Conservation (phyloP, 2,888 invertebrate genomes). For the Caradrina clavipalpis region DNA sequence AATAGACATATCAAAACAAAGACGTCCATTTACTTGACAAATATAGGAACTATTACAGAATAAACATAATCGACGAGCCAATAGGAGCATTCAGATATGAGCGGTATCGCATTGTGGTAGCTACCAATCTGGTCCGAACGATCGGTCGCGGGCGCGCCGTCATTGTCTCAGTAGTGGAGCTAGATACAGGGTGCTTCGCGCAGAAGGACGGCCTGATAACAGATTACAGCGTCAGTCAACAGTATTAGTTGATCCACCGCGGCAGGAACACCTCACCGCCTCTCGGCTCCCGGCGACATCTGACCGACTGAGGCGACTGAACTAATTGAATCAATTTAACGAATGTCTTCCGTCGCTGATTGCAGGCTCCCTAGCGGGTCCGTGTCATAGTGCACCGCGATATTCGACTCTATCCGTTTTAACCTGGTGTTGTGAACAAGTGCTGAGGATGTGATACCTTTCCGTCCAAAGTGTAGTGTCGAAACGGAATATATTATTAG, state of each 20-base stretch:
- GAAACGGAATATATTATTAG: constrained; percentile 6
- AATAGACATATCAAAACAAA: constrained; percentile 74
- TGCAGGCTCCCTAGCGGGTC: constrained; percentile 69
- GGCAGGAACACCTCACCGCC: constrained; percentile 76
- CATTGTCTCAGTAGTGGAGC: constrained; percentile 79
- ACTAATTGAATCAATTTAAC: constrained; percentile 87
- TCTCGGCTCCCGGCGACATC: constrained; percentile 59
- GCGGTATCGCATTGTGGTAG: constrained; percentile 66
- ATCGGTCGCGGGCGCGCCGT: constrained; percentile 69
- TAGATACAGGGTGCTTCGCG: constrained; percentile 74
- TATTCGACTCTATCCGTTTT: constrained; percentile 43
- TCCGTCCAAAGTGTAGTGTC: constrained; percentile 18
- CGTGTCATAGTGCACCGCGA: constrained; percentile 50
- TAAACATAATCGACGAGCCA: constrained; percentile 82
- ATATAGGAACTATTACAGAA: constrained; percentile 72
- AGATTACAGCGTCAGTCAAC: constrained; percentile 83
- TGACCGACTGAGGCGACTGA: constrained; percentile 58
- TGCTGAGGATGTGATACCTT: constrained; percentile 65
- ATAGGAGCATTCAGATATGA: constrained; percentile 83
- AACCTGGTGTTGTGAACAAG: constrained; percentile 56
- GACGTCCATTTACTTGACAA: constrained; percentile 77
- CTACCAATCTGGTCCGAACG: constrained; percentile 76
- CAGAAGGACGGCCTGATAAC: constrained; percentile 84
- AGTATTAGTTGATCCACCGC: constrained; percentile 85
- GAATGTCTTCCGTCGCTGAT: constrained; percentile 83